Evolutionary conservation across 2,797 vertebrate genomes (phyloP), one percentile per base, ranked within the genome.

Genomic region (Pteronotus mesoamericanus): DNA sequence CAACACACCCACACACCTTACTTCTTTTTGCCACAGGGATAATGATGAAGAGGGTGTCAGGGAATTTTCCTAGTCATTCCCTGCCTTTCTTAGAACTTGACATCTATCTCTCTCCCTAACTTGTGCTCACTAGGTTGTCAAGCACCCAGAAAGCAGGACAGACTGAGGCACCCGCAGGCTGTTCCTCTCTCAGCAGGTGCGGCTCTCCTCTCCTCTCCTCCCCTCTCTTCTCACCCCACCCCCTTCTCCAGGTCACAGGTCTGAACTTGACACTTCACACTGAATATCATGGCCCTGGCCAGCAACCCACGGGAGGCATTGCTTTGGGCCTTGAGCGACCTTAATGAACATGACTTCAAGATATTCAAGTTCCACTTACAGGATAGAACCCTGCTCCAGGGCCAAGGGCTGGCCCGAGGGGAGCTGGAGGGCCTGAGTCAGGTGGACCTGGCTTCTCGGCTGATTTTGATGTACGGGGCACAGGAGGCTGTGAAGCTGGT

Each of bases 281-380:
- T 5, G 29, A 46, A 10, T 24, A 48, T 68, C 86, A 93, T 89
- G 93, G 74, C 61, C 12, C 37, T 37, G 48, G 2, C 21, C 24
- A 8, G 1, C 3, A 90, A 18, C 3, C 91, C 93, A 46, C 37
- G 3, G n/a, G 14, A 91, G 8, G 86, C 93, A 46, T 24, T 97
- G 89, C 78, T 96, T 8, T 86, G 24, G 61, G 74, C 86, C 61
- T 89, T 97, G 68, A 78, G 8, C 3, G 93, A 96, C 4, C 96
- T 97, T 39, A 89, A 96, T 4, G 94, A 97, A 53, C 51, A 94
- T 2, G 16, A 26, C 64, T 96, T 97, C 69, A 95, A 96, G 96
- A 78, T 7, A 44, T 29, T 97, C 18, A 97, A 97, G 86, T 96
- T 96, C 78, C 48, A 94, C 32, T 89, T 97, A 77, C 3, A 12